A percentile compares a stretch with the other conserved stretches of the same genome.
These are phyloP conservation scores for Quiscalus mexicanus DNA, from an alignment of 2,113 vertebrate genomes.

Conservation along the genomic window DNA sequence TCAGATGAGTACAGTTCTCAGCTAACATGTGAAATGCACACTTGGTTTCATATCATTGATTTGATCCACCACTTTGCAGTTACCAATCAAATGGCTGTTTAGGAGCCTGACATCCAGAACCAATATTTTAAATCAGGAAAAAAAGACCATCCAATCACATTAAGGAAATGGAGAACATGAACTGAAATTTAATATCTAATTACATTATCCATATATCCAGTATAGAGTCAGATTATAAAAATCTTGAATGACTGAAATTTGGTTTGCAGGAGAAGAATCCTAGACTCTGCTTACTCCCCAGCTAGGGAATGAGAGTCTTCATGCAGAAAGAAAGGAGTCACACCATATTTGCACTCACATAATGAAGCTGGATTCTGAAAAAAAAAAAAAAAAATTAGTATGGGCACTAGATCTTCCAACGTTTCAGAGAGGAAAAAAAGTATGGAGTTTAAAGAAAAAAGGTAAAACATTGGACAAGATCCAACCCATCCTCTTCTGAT, in stretches of 20 bases:
- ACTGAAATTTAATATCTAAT: slow-evolving; percentile 12
- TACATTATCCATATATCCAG: not conserved
- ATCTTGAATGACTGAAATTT: not conserved
- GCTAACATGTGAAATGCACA: slow-evolving; percentile 18
- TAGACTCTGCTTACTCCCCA: not conserved
- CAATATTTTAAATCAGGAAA: slow-evolving; percentile 25
- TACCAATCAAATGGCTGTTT: not conserved
- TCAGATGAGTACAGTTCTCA: not conserved
- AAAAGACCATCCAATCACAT: slow-evolving; percentile 1
- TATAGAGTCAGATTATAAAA: not conserved
- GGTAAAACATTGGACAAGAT: not conserved
- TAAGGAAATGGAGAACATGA: slow-evolving; percentile 36
- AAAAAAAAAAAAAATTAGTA: not conserved
- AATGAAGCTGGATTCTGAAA: not conserved
- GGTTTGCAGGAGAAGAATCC: not conserved
- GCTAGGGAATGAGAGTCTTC: not conserved
- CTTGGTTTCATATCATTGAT: slow-evolving; percentile 13
- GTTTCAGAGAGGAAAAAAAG: not conserved
- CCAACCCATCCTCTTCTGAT: not conserved
- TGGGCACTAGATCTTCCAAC: not conserved
- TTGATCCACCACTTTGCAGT: not conserved
- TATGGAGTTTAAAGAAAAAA: not conserved
- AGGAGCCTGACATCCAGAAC: not conserved
- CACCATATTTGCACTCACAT: not conserved
- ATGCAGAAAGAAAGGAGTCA: not conserved